Base-by-base conservation (phyloP, 2,888 invertebrate genomes). In the Heliconius hortense region DNA sequence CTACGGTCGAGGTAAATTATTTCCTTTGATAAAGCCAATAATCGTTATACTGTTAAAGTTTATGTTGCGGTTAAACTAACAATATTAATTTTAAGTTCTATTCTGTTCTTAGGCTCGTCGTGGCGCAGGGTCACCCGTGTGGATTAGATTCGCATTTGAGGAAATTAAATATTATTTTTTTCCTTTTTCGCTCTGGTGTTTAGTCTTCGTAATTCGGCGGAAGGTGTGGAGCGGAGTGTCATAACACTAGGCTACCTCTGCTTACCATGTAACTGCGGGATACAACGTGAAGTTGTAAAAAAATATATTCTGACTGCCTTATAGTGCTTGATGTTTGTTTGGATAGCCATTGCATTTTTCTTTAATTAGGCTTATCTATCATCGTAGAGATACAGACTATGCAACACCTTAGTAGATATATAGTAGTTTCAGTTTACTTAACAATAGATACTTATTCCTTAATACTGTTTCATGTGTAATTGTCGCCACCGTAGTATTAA, bases 401-500 rank as follows among this genome's bases (percentile, higher is more conserved):
- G 1, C 28, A 28, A 63, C 21, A 31, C 7, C n/a, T 35, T 18
- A 63, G 31, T 35, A 35, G 18, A 48, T 63, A 63, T 63, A 63
- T 15, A 3, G 4, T 35, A 63, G 31, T 26, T 18, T 24, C 26
- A 4, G 8, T 59, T 56, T 70, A 35, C 59, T 24, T 8, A 70
- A 70, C 59, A 70, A 70, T 59, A 67, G 39, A 18, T 56, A 73
- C 8, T 24, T 64, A 66, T 74, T 62, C 31, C 60, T 48, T 24
- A 69, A 74, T 64, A 64, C 39, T 15, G 59, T 76, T 72, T 68
- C 64, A 74, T 68, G 69, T 68, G 70, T 79, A 76, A 79, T 80
- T 80, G 77, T 76, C 67, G 77, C 77, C 74, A 76, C 71, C 53
- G 72, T 75, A 80, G 83, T 88, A 92, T 93, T 91, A 89, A 92